Base-by-base conservation (phyloP, 2,888 invertebrate genomes). In the Dynastes grantii region DNA sequence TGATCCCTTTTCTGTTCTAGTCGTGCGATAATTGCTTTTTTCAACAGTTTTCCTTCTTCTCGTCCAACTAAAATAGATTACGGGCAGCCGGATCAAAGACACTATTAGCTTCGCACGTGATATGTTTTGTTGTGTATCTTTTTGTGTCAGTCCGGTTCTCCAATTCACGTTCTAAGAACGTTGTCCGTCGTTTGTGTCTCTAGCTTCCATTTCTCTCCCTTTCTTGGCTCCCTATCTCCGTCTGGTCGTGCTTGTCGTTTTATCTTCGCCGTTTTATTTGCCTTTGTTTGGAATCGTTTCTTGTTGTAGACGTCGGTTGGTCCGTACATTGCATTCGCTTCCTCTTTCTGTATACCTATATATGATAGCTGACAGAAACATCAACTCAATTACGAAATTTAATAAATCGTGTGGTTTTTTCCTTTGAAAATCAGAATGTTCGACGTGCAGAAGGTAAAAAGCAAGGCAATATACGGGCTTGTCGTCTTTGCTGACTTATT, bases 81-180 rank as follows among this genome's bases (percentile, higher is more conserved):
- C 78, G 64, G 53, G 32, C 73, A 78, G 78, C 53, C 73, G 78
- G 78, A 78, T 78, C 78, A 78, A 78, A 78, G 78, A 78, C 78
- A 73, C 78, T 71, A 71, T 78, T 78, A 78, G 71, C 71, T 71
- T 55, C 71, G 78, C 78, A 71, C 71, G 71, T 78, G 71, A 78
- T 78, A 63, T 63, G 64, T 78, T 78, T 78, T 40, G 71, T 78
- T 71, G 32, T 71, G 71, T 71, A 64, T 71, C 78, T 37, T 73
- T 67, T 77, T 65, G 71, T 71, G 73, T 58, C 73, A 40, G 73
- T 73, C 73, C 40, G 22, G 3, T 61, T 58, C 58, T 11, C 13
- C 68, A 51, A 68, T 68, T 27, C 51, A 68, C 68, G 68, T 68
- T 29, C 73, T 40, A 45, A 58, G 73, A 71, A 73, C 73, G 40